Conservation (phyloP, 2,797 vertebrate genomes). For the Pseudotriccus pelzelni region DNA sequence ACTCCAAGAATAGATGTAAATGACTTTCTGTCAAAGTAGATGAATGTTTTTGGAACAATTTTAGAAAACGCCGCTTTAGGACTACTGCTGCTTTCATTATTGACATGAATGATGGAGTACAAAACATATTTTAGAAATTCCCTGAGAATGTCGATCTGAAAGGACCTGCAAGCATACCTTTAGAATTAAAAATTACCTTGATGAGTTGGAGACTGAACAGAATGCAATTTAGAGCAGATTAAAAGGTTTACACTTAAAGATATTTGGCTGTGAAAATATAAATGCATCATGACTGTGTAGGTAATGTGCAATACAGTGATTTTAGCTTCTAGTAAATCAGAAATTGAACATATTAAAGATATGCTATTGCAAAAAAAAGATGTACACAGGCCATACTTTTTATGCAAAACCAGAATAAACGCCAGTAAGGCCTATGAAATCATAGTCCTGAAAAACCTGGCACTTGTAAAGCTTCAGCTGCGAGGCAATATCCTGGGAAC, state of each 20-base stretch:
- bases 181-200: not conserved
- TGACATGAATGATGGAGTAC: not conserved
- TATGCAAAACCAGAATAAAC: not conserved
- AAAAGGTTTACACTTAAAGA: not conserved
- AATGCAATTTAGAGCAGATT: not conserved
- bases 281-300: not conserved
- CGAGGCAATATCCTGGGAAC: not conserved
- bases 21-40: not conserved
- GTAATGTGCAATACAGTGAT: not conserved
- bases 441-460: not conserved
- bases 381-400: not conserved
- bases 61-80: not conserved
- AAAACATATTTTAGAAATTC: not conserved
- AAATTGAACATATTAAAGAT: not conserved
- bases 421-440: not conserved
- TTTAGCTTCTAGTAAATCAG: not conserved
- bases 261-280: not conserved
- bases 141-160: not conserved
- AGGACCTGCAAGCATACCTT: not conserved
- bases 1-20: not conserved
- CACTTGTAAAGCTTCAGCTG: not conserved
- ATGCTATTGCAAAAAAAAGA: not conserved
- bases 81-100: not conserved
- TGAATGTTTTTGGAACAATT: not conserved
- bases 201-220: not conserved